These are phyloP conservation scores for Rhinogobio ventralis DNA, from an alignment of 2,797 vertebrate species.

Conservation along the genomic window DNA sequence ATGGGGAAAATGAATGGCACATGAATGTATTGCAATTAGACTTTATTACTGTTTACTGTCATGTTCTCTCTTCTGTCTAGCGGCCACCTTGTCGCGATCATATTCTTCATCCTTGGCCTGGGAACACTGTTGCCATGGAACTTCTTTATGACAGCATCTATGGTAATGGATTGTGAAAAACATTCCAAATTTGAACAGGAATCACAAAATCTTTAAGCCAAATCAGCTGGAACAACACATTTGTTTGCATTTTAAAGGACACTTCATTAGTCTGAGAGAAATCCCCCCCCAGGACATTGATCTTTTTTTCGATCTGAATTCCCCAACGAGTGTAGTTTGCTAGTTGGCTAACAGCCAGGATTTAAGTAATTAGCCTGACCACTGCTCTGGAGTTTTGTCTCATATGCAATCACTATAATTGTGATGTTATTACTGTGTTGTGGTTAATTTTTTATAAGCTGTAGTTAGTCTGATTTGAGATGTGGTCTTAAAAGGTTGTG, in stretches of 20 bases:
- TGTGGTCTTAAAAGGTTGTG: too few species aligned
- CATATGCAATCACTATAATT: background rate
- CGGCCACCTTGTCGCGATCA: slow-evolving; percentile 75
- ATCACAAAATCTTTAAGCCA: background rate
- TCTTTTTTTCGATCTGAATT: background rate
- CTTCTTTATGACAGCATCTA: slow-evolving; percentile 90
- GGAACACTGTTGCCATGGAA: slow-evolving; percentile 92
- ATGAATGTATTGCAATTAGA: background rate
- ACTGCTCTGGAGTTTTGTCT: background rate
- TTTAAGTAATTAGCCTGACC: background rate
- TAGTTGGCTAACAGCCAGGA: background rate
- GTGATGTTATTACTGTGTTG: background rate
- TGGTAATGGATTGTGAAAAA: slow-evolving; percentile 73
- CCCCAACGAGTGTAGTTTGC: background rate
- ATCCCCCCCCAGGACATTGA: background rate
- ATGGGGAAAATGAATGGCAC: background rate
- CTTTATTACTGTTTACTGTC: background rate
- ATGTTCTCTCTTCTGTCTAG: slow-evolving; percentile 57
- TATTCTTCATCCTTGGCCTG: slow-evolving; percentile 88
- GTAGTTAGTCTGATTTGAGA: background rate
- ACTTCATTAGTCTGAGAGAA: background rate
- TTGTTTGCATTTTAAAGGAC: background rate
- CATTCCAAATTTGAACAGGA: background rate
- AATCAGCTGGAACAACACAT: background rate
- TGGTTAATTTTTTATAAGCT: background rate